Evolutionary conservation across 2,797 vertebrate genomes (phyloP).

Genomic region (Chaunax sp.): DNA sequence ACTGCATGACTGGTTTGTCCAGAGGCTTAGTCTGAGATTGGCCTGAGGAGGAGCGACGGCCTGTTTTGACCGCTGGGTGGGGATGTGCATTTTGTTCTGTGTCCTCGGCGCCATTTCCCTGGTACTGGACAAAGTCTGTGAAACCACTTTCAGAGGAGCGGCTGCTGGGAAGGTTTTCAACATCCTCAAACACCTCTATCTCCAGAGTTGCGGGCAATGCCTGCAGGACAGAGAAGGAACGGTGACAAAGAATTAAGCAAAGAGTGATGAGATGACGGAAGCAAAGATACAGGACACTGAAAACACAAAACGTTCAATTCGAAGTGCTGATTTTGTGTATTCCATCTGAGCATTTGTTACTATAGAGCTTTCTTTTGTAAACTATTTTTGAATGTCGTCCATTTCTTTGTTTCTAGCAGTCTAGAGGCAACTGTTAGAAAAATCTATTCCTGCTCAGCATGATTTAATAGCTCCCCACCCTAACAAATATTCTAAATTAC

Average conservation of each 20-base stretch:
- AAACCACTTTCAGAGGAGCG: constrained; percentile 92
- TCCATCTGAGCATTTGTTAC: neutral
- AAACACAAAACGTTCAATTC: neutral
- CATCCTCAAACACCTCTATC: constrained; percentile 89
- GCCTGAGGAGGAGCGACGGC: constrained; percentile 68
- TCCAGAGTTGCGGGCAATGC: constrained; percentile 72
- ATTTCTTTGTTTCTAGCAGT: neutral
- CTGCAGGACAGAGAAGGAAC: constrained; percentile 42
- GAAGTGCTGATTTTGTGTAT: neutral
- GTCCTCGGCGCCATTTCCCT: constrained; percentile 86
- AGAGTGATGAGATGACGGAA: neutral
- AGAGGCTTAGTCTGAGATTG: constrained; percentile 81
- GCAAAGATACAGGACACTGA: neutral
- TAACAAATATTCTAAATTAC: too few relatives aligned
- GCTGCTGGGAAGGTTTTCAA: constrained; percentile 85
- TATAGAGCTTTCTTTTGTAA: neutral
- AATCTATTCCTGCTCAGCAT: too few relatives aligned
- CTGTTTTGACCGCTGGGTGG: constrained; percentile 84
- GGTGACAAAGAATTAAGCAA: neutral
- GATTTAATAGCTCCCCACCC: too few relatives aligned
- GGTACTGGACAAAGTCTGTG: constrained; percentile 96
- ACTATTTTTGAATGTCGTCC: neutral
- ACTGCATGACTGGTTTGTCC: constrained; percentile 97
- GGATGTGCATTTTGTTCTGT: constrained; percentile 77
- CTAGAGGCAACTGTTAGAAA: neutral